Evolutionary conservation across 2,113 vertebrate genomes (phyloP).

Genomic region (Macquaria australasica): DNA sequence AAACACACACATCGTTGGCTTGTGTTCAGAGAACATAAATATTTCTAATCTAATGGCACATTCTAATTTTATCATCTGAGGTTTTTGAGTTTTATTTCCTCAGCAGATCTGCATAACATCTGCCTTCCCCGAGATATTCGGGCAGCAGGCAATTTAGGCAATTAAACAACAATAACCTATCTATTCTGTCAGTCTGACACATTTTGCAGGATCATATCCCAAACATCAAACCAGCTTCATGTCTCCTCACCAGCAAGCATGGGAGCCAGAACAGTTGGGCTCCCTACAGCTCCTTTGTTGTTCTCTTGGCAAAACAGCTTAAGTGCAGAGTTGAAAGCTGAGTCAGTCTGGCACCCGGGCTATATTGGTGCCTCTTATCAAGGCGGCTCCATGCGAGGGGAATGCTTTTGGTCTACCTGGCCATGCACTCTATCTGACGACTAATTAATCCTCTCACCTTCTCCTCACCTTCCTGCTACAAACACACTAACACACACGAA

Average conservation of each 20-base stretch:
- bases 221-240: slow-evolving; percentile 56
- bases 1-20: slow-evolving; percentile 49
- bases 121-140: slow-evolving; percentile 36
- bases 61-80: slow-evolving; percentile 57
- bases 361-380: slow-evolving; percentile 55
- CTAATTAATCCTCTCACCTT: slow-evolving; percentile 56
- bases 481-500: background rate
- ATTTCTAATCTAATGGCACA: slow-evolving; percentile 38
- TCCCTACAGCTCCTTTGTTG: slow-evolving; percentile 57
- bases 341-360: slow-evolving; percentile 62
- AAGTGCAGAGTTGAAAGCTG: slow-evolving; percentile 53
- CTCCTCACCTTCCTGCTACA: slow-evolving; percentile 38
- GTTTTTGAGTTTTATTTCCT: slow-evolving; percentile 35
- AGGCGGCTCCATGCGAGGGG: slow-evolving; percentile 27
- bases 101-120: slow-evolving; percentile 50
- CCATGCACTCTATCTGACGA: slow-evolving; percentile 49
- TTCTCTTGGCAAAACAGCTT: slow-evolving; percentile 55
- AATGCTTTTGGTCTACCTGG: slow-evolving; percentile 65
- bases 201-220: slow-evolving; percentile 44
- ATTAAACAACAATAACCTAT: slow-evolving; percentile 59
- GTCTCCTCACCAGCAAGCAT: slow-evolving; percentile 34
- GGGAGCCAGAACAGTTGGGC: slow-evolving; percentile 39
- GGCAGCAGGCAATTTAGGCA: slow-evolving; percentile 45
- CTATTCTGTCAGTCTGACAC: slow-evolving; percentile 36
- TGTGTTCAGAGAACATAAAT: slow-evolving; percentile 50